phyloP scores from a whole-genome alignment of 2,888 invertebrate species.

The Drosophila affinis region DNA sequence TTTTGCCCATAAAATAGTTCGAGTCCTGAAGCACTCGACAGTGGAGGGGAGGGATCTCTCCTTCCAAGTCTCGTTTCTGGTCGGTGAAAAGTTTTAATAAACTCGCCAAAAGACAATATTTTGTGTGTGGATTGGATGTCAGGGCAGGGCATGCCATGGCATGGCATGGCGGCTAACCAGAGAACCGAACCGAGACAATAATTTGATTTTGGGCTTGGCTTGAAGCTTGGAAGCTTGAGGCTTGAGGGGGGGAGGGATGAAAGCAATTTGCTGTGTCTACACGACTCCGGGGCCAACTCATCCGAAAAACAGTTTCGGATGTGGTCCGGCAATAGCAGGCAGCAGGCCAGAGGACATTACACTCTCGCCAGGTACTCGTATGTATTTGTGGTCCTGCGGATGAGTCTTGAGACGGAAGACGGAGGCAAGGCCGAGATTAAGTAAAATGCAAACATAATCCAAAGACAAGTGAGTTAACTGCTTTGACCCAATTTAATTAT shows the following conservation, averaged over 20 bases:
- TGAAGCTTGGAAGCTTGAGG: background rate
- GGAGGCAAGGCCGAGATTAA: conserved; percentile 55
- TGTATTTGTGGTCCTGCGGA: too few species aligned
- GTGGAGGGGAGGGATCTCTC: conserved; percentile 4
- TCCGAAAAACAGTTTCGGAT: conserved; percentile 2
- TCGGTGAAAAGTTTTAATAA: conserved; percentile 67
- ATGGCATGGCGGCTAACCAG: conserved; percentile 2
- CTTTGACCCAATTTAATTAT: conserved; percentile 76
- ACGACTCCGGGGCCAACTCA: conserved; percentile 20
- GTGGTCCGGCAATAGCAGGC: too few species aligned
- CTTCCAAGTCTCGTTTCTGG: conserved; percentile 13
- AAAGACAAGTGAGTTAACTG: conserved; percentile 76
- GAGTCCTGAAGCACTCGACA: too few species aligned
- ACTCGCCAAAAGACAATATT: conserved; percentile 69
- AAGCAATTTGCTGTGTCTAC: conserved; percentile 63
- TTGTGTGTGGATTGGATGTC: conserved; percentile 14
- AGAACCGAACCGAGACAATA: conserved; percentile 52
- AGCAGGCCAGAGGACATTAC: background rate
- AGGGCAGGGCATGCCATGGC: background rate
- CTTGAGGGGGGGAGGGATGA: conserved; percentile 4
- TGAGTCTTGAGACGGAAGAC: conserved; percentile 3
- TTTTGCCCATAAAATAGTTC: conserved; percentile 3
- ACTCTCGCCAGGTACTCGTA: background rate
- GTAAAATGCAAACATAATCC: conserved; percentile 73
- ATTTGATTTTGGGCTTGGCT: conserved; percentile 65